These are phyloP conservation scores for Nowickia ferox DNA, from an alignment of 2,888 invertebrate genomes.

Conservation along the genomic window DNA sequence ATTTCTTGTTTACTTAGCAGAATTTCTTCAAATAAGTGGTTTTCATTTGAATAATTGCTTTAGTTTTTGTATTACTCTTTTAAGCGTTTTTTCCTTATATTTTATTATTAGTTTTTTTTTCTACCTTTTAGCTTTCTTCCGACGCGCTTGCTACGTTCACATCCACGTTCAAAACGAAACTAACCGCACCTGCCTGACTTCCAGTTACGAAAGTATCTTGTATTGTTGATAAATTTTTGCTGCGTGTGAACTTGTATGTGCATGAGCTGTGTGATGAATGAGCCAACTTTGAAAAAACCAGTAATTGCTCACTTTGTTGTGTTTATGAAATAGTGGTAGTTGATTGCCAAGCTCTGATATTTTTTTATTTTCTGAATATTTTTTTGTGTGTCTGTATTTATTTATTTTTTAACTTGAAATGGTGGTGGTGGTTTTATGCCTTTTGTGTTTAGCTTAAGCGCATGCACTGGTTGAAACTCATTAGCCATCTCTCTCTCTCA, in stretches of 20 bases:
- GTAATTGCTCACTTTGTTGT: conserved; percentile 70
- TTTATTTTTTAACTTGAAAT: conserved; percentile 19
- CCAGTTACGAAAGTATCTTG: conserved; percentile 74
- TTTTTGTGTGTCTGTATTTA: conserved; percentile 27
- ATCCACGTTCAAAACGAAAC: conserved; percentile 81
- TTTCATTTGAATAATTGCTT: too few relatives aligned
- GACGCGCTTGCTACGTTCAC: conserved; percentile 76
- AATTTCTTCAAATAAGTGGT: not conserved
- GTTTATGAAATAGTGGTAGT: conserved; percentile 65
- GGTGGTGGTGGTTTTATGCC: conserved; percentile 44
- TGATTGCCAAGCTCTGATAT: conserved; percentile 46
- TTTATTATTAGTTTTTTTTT: conserved; percentile 31
- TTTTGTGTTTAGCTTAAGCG: conserved; percentile 24
- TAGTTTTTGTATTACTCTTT: not conserved
- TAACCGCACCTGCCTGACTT: conserved; percentile 81
- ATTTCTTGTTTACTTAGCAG: not conserved
- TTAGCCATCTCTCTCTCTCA: conserved; percentile 66
- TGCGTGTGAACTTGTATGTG: conserved; percentile 58
- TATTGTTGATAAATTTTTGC: conserved; percentile 57
- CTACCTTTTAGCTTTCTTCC: not conserved
- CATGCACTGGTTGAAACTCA: conserved; percentile 34
- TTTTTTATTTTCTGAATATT: conserved; percentile 16
- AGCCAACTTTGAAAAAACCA: conserved; percentile 64
- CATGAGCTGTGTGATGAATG: conserved; percentile 52
- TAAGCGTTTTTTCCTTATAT: conserved; percentile 1